Evolutionary conservation across 2,113 vertebrate species (phyloP).

Genomic region (Hydropotes inermis): DNA sequence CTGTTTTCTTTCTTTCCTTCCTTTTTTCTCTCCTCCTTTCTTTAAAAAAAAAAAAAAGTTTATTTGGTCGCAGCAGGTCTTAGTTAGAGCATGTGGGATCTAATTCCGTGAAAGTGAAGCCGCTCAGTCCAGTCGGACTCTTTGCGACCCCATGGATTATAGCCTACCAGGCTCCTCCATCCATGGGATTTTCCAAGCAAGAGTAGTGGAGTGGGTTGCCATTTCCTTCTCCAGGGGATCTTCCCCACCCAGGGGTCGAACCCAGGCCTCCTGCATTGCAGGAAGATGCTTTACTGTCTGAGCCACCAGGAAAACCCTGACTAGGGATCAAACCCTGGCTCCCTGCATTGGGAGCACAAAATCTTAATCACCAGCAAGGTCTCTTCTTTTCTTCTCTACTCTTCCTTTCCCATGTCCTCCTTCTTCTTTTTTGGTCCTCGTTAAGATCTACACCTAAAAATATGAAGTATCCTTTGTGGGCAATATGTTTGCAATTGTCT

Average conservation of each 20-base stretch:
- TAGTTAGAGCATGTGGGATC: not conserved
- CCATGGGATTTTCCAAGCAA: not conserved
- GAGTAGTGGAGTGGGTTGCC: not conserved
- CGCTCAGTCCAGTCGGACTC: not conserved
- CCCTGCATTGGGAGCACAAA: not conserved
- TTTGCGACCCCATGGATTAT: not conserved
- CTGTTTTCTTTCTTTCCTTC: not conserved
- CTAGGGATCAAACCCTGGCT: not conserved
- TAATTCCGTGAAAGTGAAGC: not conserved
- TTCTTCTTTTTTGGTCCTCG: not conserved
- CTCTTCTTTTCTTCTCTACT: not conserved
- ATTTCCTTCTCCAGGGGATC: not conserved
- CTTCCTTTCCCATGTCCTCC: not conserved
- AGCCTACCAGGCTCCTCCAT: accelerated
- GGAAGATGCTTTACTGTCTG: not conserved
- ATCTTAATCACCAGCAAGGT: not conserved
- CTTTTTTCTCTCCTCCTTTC: not conserved
- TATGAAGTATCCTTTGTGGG: not conserved
- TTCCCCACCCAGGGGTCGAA: not conserved
- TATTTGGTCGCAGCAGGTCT: not conserved
- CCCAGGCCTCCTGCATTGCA: not conserved
- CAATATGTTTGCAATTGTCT: not conserved
- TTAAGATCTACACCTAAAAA: not conserved
- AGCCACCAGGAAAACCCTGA: not conserved
- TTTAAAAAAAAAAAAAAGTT: too few species aligned